Base-by-base conservation (phyloP, 2,888 invertebrate genomes). In the Chrysolina haemoptera region DNA sequence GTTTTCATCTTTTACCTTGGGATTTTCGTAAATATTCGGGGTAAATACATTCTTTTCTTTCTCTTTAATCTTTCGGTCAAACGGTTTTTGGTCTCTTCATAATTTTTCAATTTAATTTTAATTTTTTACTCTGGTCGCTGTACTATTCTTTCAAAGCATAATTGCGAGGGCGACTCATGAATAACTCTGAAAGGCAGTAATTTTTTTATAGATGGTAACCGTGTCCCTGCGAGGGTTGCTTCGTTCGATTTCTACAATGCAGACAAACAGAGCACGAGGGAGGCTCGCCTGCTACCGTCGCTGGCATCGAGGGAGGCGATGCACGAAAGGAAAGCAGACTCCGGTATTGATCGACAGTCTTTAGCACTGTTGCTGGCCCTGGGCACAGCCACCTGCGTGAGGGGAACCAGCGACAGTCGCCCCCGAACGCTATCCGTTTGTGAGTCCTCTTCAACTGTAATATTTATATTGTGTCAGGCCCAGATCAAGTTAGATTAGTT, bases 311-410 rank as follows among this genome's bases (percentile, higher is more conserved):
- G 73, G 75, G 74, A 69, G 71, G 70, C 71, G 41, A 68, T 69
- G 73, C 76, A 71, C 70, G 71, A 71, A 71, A 68, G 71, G 59
- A 50, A 70, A 71, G 71, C 75, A 76, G 78, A 75, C 71, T 74
- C 74, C 53, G 55, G 76, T 79, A 79, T 79, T 77, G 78, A 79
- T 79, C 78, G 73, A 55, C 41, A 22, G 76, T 77, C 78, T 78
- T 77, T 76, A 70, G 72, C 72, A 63, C 55, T 74, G 65, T 69
- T 50, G 55, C 41, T 66, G 75, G 62, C 68, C 74, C 74, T 70
- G 77, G 75, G 75, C 76, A 77, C 69, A 69, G 68, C 55, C 68
- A 72, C 73, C 77, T 76, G 76, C 75, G 76, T 50, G 66, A 71
- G 72, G 66, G 70, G 69, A 18, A 68, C 71, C 70, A 68, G 68